These are phyloP conservation scores for Cerastis rubricosa DNA, from an alignment of 2,888 invertebrate genomes.

Conservation along the genomic window DNA sequence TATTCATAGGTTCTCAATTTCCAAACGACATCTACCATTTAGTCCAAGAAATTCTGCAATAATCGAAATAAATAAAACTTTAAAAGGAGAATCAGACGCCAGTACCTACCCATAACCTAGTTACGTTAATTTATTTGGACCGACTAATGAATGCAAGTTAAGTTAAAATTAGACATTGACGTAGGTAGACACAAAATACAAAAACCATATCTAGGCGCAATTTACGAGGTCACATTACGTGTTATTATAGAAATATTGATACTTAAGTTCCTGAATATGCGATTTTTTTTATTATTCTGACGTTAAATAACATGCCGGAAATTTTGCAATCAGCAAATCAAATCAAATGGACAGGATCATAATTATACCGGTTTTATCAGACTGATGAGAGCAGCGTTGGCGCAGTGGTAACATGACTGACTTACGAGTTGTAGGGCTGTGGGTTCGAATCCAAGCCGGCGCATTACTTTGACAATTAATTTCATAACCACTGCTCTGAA, in stretches of 20 bases:
- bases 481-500: neutral
- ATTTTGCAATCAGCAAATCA: no score
- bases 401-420: neutral
- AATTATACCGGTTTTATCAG: neutral
- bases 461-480: neutral
- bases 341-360: neutral
- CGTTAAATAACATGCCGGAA: neutral
- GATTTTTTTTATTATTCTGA: neutral
- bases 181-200: neutral
- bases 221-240: neutral
- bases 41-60: neutral
- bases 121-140: neutral
- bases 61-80: neutral
- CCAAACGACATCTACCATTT: neutral
- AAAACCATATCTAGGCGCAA: neutral
- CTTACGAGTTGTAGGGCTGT: neutral
- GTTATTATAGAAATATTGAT: constrained; percentile 3
- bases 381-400: neutral
- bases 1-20: no score
- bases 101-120: neutral
- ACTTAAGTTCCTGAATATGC: neutral
- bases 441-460: neutral
- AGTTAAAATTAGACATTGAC: constrained; percentile 20
- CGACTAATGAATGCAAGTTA: neutral
- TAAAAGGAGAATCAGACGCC: neutral